phyloP scores from a whole-genome alignment of 2,113 vertebrate genomes.

The Oncorhynchus gorbuscha region DNA sequence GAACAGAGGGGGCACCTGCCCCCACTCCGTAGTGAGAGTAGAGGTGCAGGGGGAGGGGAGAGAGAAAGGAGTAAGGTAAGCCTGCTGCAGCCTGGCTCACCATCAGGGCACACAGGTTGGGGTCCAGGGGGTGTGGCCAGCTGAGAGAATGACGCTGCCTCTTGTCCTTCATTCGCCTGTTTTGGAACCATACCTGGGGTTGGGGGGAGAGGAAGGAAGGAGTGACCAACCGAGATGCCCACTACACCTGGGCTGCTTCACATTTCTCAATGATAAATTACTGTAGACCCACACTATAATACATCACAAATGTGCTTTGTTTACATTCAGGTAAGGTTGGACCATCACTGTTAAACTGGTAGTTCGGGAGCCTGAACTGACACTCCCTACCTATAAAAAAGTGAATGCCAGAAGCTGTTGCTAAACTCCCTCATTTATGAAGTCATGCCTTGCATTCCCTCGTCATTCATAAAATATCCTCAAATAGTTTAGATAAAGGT shows the following conservation, averaged over 20 bases:
- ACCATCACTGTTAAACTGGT: too few species aligned
- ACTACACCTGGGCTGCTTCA: background rate
- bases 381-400: background rate
- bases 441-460: constrained; percentile 56
- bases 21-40: constrained; percentile 57
- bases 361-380: background rate
- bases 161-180: constrained; percentile 75
- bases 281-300: background rate
- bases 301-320: background rate
- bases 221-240: background rate
- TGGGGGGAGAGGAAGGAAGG: background rate
- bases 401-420: constrained; percentile 41
- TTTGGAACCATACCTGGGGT: constrained; percentile 70
- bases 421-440: constrained; percentile 59
- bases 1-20: constrained; percentile 27
- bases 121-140: constrained; percentile 62
- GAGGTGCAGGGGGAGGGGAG: constrained; percentile 57
- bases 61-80: constrained; percentile 50
- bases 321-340: background rate
- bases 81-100: constrained; percentile 58
- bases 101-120: constrained; percentile 63
- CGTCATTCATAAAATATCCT: constrained; percentile 54
- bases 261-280: background rate
- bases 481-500: constrained; percentile 38
- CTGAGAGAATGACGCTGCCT: constrained; percentile 63